Evolutionary conservation across 2,797 vertebrate species (phyloP), one percentile per base, ranked within the genome.

Genomic region (Muraenolepis orangiensis): DNA sequence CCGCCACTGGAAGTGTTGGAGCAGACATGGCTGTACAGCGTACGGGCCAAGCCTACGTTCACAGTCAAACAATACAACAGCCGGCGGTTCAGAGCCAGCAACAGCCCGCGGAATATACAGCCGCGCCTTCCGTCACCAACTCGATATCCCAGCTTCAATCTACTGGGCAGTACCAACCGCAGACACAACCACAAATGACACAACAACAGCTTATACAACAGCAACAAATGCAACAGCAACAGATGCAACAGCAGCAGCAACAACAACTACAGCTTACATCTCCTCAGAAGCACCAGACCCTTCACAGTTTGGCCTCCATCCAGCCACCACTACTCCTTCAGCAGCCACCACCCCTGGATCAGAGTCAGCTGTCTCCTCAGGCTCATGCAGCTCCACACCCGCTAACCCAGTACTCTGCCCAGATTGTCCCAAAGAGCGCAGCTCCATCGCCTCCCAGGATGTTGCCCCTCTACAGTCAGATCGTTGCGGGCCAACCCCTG

Each of bases 151-250:
- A 89, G 57, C 66, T 86, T 76, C 86, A 88, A 72, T 74, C 86
- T 66, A 3, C 82, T 36, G 89, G 89, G 18, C 90, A 87, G 28
- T 92, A 89, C 78, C 90, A 92, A 68, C 91, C 89, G 72, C 87
- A 90, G 74, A 87, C 74, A 36, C 76, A 84, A 69, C 88, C 92
- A 77, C 80, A 87, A 77, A 69, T 73, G 42, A 77, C 76, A 14
- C 89, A 87, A 72, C 69, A 85, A 69, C 66, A 77, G 36, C 81
- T 83, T 69, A 77, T 73, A 32, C 82, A 87, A 57, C 51, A 74
- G 66, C 86, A 83, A 66, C 73, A 82, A 61, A 88, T 91, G 68
- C 79, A 80, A 51, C 85, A 57, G 51, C 51, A 85, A 78, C 80
- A 87, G 76, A 69, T 73, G 42, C 78, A 77, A 12, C 89, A 88